Conservation (phyloP, 2,797 vertebrate genomes). For the Manis pentadactyla region DNA sequence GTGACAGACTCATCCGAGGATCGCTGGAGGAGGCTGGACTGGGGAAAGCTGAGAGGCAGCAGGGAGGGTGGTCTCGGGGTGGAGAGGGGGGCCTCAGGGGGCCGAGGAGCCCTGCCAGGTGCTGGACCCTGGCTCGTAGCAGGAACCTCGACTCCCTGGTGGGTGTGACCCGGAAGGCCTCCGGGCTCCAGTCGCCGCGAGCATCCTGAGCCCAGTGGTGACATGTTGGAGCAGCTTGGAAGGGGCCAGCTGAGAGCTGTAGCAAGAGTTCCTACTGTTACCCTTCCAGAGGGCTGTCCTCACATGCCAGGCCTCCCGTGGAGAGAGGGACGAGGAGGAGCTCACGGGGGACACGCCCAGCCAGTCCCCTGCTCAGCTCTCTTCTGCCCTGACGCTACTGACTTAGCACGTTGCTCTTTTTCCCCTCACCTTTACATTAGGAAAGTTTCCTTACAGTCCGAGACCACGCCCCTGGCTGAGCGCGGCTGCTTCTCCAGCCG, state of each 20-base stretch:
- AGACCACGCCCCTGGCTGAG: too few relatives aligned
- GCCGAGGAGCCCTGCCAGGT: neutral
- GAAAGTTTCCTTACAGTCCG: neutral
- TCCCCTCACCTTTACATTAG: neutral
- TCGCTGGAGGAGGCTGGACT: neutral
- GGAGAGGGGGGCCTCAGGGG: neutral
- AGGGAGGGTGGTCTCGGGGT: neutral
- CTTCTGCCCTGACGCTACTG: too few relatives aligned
- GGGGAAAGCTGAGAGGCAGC: neutral
- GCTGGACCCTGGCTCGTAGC: neutral
- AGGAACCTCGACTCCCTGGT: neutral
- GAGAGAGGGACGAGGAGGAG: neutral
- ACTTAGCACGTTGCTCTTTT: neutral
- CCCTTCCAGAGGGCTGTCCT: fast-evolving
- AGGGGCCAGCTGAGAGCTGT: neutral
- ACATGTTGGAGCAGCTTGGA: neutral
- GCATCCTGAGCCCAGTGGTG: neutral
- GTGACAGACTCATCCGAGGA: neutral
- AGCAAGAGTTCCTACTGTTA: neutral
- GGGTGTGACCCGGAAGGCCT: neutral
- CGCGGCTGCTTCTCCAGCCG: neutral
- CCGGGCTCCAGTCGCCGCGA: too few relatives aligned
- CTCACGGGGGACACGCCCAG: neutral
- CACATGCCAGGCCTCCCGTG: too few relatives aligned
- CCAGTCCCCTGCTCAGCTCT: neutral